These are phyloP conservation scores for Cetonia aurata DNA, from an alignment of 2,888 invertebrate genomes.

Conservation along the genomic window DNA sequence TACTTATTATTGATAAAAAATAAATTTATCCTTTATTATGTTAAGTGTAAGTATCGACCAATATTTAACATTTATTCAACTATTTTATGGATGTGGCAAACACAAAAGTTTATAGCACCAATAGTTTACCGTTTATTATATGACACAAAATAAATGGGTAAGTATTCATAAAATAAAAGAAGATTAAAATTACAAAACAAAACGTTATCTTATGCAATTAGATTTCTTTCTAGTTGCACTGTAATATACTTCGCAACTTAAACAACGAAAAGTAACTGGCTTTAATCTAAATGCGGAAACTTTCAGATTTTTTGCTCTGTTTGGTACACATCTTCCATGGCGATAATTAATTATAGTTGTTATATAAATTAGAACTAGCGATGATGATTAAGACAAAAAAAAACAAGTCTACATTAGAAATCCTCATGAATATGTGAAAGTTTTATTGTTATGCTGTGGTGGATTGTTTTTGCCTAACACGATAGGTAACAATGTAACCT, in stretches of 20 bases:
- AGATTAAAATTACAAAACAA: no score
- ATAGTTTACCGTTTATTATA: no score
- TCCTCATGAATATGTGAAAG: slow-evolving; percentile 49
- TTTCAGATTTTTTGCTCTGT: slow-evolving; percentile 57
- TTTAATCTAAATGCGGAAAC: slow-evolving; percentile 47
- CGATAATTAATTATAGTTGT: slow-evolving; percentile 53
- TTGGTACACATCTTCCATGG: slow-evolving; percentile 52
- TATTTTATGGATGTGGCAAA: no score
- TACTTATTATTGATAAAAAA: no score
- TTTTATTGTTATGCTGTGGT: slow-evolving; percentile 36
- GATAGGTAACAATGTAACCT: slow-evolving; percentile 4
- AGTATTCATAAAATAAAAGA: no score
- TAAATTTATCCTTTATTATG: no score
- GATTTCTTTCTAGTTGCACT: no score
- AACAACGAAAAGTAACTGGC: slow-evolving; percentile 46
- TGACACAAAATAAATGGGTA: no score
- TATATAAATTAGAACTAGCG: slow-evolving; percentile 52
- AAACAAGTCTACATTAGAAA: slow-evolving; percentile 43
- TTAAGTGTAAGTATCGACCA: no score
- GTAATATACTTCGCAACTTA: slow-evolving; percentile 1
- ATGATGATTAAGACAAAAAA: slow-evolving; percentile 49
- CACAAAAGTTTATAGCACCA: no score
- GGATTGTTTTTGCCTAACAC: slow-evolving; percentile 17
- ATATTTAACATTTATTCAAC: no score
- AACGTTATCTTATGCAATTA: no score